phyloP scores from a whole-genome alignment of 1,140 invertebrate genomes.

The Phymastichus coffea region DNA sequence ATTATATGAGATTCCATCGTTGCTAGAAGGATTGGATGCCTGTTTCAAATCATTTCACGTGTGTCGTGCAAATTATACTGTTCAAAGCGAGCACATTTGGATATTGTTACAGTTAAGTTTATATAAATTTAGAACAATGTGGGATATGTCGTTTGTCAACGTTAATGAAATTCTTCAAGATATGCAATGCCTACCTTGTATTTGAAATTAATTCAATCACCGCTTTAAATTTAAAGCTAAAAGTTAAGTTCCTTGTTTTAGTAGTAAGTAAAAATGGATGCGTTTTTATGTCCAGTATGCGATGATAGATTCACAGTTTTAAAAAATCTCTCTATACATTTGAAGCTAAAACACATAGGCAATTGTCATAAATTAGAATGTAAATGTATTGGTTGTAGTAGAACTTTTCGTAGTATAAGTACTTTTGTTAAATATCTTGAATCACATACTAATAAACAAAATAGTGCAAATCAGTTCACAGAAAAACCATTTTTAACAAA shows the following conservation, averaged over 20 bases:
- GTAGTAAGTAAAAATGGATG: neutral
- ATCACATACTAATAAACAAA: conserved; percentile 10
- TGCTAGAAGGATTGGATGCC: conserved; percentile 26
- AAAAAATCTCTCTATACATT: conserved; percentile 18
- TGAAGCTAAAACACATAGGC: conserved; percentile 28
- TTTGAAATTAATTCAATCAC: too few relatives aligned
- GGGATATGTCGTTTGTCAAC: conserved; percentile 26
- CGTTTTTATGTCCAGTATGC: conserved; percentile 27
- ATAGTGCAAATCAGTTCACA: too few relatives aligned
- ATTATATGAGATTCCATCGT: too few relatives aligned
- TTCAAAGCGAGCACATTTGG: conserved; percentile 33
- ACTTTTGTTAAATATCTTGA: conserved; percentile 30
- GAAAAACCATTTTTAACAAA: too few relatives aligned
- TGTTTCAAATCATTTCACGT: conserved; percentile 33
- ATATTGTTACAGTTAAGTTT: conserved; percentile 28
- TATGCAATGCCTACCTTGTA: neutral
- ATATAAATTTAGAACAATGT: conserved; percentile 29
- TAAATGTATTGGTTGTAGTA: conserved; percentile 20
- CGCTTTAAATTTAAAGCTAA: too few relatives aligned
- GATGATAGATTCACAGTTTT: conserved; percentile 4
- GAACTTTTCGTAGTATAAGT: too few relatives aligned
- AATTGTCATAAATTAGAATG: conserved; percentile 22
- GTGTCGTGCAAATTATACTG: conserved; percentile 25
- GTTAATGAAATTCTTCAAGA: conserved; percentile 24
- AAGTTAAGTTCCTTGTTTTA: too few relatives aligned